Conservation (phyloP, 2,888 invertebrate genomes). For the Beris morrisii region DNA sequence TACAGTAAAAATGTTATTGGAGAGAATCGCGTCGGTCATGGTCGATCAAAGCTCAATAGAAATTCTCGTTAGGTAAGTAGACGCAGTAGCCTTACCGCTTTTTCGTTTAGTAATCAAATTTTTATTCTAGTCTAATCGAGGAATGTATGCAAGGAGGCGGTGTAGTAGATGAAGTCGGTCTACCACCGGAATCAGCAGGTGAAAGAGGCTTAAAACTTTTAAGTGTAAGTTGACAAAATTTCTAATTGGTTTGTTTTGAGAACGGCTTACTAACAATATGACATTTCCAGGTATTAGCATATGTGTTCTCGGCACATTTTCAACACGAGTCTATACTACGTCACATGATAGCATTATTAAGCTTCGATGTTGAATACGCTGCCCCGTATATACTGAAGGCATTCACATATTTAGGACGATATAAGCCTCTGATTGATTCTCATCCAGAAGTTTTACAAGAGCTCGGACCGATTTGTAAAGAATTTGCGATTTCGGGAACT, state of each 20-base stretch:
- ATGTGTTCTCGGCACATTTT: constrained; percentile 92
- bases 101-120: background rate
- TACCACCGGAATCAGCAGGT: constrained; percentile 78
- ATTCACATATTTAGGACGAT: constrained; percentile 85
- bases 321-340: constrained; percentile 81
- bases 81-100: background rate
- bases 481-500: constrained; percentile 84
- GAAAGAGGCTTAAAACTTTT: constrained; percentile 87
- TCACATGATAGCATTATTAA: constrained; percentile 71
- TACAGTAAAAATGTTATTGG: constrained; percentile 92
- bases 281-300: constrained; percentile 64
- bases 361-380: constrained; percentile 72
- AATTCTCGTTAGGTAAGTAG: constrained; percentile 63
- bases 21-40: constrained; percentile 94
- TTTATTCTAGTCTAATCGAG: constrained; percentile 57
- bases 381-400: constrained; percentile 82
- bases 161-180: constrained; percentile 73
- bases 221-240: constrained; percentile 59
- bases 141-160: constrained; percentile 74
- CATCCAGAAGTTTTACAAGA: constrained; percentile 76
- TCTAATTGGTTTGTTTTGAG: constrained; percentile 42
- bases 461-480: constrained; percentile 83
- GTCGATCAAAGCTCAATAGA: constrained; percentile 88
- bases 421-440: constrained; percentile 77
- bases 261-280: background rate